These are phyloP conservation scores for Mayetiola destructor DNA, from an alignment of 2,888 invertebrate genomes.

Conservation along the genomic window DNA sequence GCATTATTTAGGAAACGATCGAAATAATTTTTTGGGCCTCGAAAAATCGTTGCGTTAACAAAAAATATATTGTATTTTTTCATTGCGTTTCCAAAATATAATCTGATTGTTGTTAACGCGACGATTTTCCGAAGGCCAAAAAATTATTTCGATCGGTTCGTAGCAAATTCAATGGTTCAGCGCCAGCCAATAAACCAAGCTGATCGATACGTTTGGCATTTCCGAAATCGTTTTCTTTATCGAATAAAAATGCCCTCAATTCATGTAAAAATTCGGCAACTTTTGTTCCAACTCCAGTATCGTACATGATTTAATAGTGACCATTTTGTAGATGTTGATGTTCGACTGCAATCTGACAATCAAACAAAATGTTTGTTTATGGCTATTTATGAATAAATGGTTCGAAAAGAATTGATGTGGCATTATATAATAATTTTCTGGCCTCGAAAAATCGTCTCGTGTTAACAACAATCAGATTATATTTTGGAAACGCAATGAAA, in stretches of 20 bases:
- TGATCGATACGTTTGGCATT: conserved; percentile 70
- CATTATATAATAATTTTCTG: no score
- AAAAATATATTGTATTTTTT: no score
- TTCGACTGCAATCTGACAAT: no score
- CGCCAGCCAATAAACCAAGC: conserved; percentile 57
- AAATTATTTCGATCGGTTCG: conserved; percentile 45
- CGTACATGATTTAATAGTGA: conserved; percentile 67
- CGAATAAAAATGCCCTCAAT: conserved; percentile 83
- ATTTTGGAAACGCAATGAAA: conserved; percentile 23
- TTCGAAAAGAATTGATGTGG: no score
- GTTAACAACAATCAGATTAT: no score
- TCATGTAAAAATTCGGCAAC: conserved; percentile 73
- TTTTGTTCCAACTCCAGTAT: conserved; percentile 64
- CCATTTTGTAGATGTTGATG: conserved; percentile 61
- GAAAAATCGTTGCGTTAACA: no score
- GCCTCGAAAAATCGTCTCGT: not conserved
- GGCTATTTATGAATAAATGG: no score
- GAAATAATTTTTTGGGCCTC: no score
- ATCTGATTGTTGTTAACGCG: no score
- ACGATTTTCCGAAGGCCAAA: not conserved
- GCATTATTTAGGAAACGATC: no score
- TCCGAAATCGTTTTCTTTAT: conserved; percentile 63
- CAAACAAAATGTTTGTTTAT: no score
- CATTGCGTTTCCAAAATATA: conserved; percentile 25
- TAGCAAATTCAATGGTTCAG: conserved; percentile 65